Evolutionary conservation across 2,888 invertebrate species (phyloP).

Genomic region (Fabriciana adippe): DNA sequence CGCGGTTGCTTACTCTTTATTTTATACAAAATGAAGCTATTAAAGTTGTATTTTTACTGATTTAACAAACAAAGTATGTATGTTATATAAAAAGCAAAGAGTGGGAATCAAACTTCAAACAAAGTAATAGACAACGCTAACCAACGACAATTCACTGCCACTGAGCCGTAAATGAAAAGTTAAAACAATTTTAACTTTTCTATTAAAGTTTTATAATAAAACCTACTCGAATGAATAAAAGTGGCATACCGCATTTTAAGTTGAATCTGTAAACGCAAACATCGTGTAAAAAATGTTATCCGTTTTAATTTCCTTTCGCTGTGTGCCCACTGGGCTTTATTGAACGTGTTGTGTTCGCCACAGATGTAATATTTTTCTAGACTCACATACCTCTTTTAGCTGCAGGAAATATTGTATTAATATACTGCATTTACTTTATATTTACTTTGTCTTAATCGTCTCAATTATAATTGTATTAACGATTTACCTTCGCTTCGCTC

Average conservation of each 20-base stretch:
- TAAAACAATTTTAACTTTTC: conserved; percentile 1
- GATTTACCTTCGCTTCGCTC: too few species aligned
- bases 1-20: too few species aligned
- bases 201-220: conserved; percentile 19
- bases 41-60: too few species aligned
- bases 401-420: neutral
- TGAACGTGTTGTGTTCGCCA: conserved; percentile 24
- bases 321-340: conserved; percentile 39
- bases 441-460: too few species aligned
- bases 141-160: too few species aligned
- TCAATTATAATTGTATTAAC: too few species aligned
- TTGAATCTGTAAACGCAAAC: conserved; percentile 42
- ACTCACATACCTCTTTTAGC: conserved; percentile 12
- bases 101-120: too few species aligned
- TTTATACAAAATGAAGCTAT: too few species aligned
- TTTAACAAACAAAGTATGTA: too few species aligned
- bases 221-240: conserved; percentile 21
- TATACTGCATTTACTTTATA: neutral
- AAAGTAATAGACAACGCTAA: too few species aligned
- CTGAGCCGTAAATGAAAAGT: too few species aligned
- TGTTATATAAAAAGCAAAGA: too few species aligned
- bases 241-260: conserved; percentile 32
- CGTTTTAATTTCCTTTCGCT: conserved; percentile 51
- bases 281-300: conserved; percentile 45
- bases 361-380: conserved; percentile 20